Conservation (phyloP, 2,113 vertebrate genomes). For the Drymodes brunneopygia region DNA sequence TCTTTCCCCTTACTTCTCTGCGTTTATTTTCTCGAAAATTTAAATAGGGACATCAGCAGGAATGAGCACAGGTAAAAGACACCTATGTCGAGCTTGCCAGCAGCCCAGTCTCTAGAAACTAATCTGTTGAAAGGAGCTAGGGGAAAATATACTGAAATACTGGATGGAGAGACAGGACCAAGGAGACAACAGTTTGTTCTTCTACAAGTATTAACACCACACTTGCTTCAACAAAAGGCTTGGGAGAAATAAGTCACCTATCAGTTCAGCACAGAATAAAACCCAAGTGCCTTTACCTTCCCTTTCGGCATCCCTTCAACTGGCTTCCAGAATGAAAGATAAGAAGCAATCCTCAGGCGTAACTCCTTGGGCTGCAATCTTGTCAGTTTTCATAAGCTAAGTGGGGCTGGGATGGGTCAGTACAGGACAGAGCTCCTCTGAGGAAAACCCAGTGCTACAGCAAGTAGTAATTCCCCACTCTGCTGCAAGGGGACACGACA, state of each 20-base stretch:
- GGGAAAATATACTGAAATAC: not conserved
- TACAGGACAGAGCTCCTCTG: not conserved
- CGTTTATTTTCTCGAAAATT: not conserved
- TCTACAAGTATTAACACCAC: not conserved
- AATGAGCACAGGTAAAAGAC: not conserved
- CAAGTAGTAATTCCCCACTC: not conserved
- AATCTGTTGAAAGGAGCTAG: not conserved
- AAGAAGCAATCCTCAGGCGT: not conserved
- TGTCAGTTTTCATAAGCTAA: constrained; percentile 16
- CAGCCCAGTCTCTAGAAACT: not conserved
- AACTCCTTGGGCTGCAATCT: constrained; percentile 1
- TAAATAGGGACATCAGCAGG: not conserved
- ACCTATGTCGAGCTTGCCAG: not conserved
- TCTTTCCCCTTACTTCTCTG: not conserved
- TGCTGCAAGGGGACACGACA: not conserved
- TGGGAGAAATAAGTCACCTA: not conserved
- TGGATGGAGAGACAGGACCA: not conserved
- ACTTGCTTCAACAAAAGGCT: not conserved
- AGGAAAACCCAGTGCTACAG: not conserved
- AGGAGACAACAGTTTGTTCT: not conserved
- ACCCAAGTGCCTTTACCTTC: not conserved
- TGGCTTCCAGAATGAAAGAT: not conserved
- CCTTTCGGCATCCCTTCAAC: not conserved
- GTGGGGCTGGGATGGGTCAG: not conserved
- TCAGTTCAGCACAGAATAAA: not conserved